Evolutionary conservation across 2,797 vertebrate species (phyloP), one percentile per base, ranked within the genome.

Genomic region (Hippopotamyrus pictus): DNA sequence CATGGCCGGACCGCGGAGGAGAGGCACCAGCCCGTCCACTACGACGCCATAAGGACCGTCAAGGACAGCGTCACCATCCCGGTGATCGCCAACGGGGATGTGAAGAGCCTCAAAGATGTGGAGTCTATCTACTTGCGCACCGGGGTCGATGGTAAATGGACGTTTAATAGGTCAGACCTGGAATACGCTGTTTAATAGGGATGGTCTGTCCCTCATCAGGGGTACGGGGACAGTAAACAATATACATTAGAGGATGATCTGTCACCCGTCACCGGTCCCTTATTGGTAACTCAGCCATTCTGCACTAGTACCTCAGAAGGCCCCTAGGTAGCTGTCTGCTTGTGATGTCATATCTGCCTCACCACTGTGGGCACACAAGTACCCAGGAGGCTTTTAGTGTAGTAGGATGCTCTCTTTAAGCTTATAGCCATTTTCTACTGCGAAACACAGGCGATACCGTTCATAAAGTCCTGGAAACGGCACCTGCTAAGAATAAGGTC

Each of bases 1-100:
- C 98, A 99, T 0, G 98, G 98, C 1, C 97, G 99, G 89, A 97
- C 96, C 51, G 88, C 95, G 76, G 97, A 98, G 62, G 99, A 99
- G 93, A 97, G 98, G 88, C 98, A 99, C 94, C 98, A 99, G 88
- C 97, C 98, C 9, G 98, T 99, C 88, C 97, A 98, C 94, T 97
- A 97, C 50, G 97, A 99, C 87, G 97, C 97, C 92, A 99, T 99
- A 92, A 98, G 97, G 95, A 96, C 95, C 87, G 97, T 99, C 93
- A 99, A 99, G 92, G 97, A 98, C 94, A 98, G 96, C 44, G 48
- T 98, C 5, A 97, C 97, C 57, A 92, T 99, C 92, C 98, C 98
- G 51, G 89, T 99, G 87, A 96, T 99, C 87, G 98, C 98, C 90
- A 99, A 99, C 25, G 98, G 99, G 53, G 98, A 99, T 88, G 94